phyloP scores from a whole-genome alignment of 2,797 vertebrate genomes.

The Muscicapa striata region DNA sequence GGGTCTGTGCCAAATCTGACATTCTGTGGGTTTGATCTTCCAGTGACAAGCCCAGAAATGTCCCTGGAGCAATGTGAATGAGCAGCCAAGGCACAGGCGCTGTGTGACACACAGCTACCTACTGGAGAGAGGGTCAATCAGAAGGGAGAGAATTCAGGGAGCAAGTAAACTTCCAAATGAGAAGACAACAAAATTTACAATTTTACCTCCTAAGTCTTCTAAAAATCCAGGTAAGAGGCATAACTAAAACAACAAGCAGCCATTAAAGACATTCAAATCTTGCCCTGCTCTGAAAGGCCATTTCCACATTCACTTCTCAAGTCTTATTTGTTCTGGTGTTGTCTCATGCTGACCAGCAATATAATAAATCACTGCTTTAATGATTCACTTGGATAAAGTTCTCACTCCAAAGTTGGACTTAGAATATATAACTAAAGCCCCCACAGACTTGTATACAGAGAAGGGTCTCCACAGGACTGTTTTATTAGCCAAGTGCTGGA shows the following conservation, averaged over 20 bases:
- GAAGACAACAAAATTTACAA: neutral
- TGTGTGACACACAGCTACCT: accelerated
- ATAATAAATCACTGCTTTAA: neutral
- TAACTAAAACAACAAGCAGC: neutral
- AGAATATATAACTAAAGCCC: neutral
- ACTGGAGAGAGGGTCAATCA: neutral
- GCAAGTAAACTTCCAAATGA: neutral
- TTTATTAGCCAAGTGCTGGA: conserved; percentile 30
- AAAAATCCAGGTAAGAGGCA: neutral
- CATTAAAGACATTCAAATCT: neutral
- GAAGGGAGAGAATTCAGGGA: neutral
- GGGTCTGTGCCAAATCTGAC: neutral
- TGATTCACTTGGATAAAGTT: neutral
- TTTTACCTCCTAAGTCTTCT: neutral
- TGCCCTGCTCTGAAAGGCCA: neutral
- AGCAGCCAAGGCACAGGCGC: neutral
- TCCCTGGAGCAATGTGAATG: neutral
- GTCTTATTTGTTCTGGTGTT: neutral
- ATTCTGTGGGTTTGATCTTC: neutral
- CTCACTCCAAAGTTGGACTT: neutral
- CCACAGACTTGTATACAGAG: neutral
- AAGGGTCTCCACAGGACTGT: neutral
- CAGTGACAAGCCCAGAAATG: neutral
- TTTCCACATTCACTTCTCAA: neutral
- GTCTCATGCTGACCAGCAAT: neutral